Evolutionary conservation across 2,888 invertebrate species (phyloP), one percentile per base, ranked within the genome.

Genomic region (Thumatha senex): DNA sequence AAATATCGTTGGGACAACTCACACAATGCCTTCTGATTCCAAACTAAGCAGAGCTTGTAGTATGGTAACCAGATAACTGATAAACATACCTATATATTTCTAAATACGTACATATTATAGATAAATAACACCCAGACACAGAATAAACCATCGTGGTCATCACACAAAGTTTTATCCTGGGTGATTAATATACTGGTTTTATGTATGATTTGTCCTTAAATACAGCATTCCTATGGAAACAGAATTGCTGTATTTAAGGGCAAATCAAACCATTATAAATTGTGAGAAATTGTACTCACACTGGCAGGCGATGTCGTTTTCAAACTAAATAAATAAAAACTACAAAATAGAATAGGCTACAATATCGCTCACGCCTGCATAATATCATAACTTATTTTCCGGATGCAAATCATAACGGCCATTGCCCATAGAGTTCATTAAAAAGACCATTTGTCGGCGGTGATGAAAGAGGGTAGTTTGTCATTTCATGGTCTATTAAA

Each of bases 391-490:
- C 51, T 54, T 24, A 24, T 5, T 24, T 67, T 58, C 67, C 63
- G 66, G 70, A 71, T 69, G 72, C 68, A 67, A 67, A 70, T 68
- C 54, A 66, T 70, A 69, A 61, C 47, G 64, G 64, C 62, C 61
- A 62, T 56, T 46, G 56, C 64, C 62, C 61, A 62, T 56, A 47
- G 56, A 64, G 70, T 71, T 72, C 74, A 70, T 77, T 75, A 70
- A 56, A 67, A 61, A 72, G 70, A 63, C 74, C 64, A 70, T 69
- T 68, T 67, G 82, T 83, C 80, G 84, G 83, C 82, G 83, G 71
- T 80, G 78, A 79, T 77, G 72, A 69, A 83, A 74, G 69, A 79
- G 80, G 76, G 76, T 81, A 81, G 79, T 84, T 85, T 84, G 76
- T 86, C 82, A 84, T 81, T 74, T 64, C 69, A 76, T 71, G 72